Conservation (phyloP, 2,113 vertebrate genomes). For the Mobula hypostoma region DNA sequence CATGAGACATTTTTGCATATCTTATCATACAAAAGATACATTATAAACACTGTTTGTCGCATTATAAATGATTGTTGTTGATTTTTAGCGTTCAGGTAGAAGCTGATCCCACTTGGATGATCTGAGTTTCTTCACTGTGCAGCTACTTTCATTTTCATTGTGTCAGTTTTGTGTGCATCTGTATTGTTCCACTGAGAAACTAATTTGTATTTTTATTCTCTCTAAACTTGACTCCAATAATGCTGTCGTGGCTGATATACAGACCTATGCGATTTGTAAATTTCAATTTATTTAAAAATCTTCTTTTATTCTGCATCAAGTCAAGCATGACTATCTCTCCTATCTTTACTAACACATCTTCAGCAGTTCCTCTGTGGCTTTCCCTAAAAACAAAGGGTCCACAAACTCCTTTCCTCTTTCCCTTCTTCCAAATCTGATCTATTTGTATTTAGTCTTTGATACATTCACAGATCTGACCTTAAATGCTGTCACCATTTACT, state of each 20-base stretch:
- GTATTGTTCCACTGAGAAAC: not conserved
- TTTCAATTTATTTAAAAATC: not conserved
- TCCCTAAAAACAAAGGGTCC: not conserved
- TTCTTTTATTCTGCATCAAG: not conserved
- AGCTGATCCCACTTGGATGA: not conserved
- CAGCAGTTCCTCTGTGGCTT: not conserved
- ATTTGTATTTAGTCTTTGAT: not conserved
- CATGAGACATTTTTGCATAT: not conserved
- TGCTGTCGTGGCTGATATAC: too few species aligned
- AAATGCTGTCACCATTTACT: too few species aligned
- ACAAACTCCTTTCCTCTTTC: not conserved
- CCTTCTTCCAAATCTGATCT: not conserved
- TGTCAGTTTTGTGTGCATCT: not conserved
- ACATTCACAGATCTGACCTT: not conserved
- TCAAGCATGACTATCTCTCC: not conserved
- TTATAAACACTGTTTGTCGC: not conserved
- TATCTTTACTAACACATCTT: not conserved
- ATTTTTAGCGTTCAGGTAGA: not conserved
- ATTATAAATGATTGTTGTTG: not conserved
- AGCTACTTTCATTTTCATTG: not conserved
- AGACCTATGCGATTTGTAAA: not conserved
- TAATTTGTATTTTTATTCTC: not conserved
- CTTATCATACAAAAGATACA: not conserved
- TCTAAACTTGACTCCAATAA: not conserved
- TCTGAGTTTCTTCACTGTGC: not conserved